Percentiles rank a stretch among this genome's conserved stretches.
These are phyloP conservation scores for Phthorimaea operculella DNA, from an alignment of 1,140 invertebrate species.

Conservation along the genomic window DNA sequence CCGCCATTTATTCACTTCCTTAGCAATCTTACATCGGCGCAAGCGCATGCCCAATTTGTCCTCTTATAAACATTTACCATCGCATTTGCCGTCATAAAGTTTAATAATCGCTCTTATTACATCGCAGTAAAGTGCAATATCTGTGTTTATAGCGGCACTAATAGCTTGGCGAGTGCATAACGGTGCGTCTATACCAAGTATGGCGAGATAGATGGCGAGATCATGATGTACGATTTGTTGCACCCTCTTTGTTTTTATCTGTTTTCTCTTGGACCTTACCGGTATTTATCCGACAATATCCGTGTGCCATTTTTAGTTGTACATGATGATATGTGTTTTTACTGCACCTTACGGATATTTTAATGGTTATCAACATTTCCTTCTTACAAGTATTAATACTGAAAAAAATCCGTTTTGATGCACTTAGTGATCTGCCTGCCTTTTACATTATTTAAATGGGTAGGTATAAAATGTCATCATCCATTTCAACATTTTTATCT, in stretches of 20 bases:
- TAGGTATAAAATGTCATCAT: too few species aligned
- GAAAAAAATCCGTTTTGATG: too few species aligned
- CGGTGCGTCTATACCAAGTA: conserved; percentile 25
- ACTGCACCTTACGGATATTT: neutral
- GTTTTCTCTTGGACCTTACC: neutral
- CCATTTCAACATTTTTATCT: too few species aligned
- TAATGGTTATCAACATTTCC: neutral
- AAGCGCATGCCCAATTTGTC: conserved; percentile 34
- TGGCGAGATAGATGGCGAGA: conserved; percentile 35
- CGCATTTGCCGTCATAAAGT: neutral
- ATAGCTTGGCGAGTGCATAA: conserved; percentile 32
- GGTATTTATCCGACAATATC: too few species aligned
- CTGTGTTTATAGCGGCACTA: conserved; percentile 13
- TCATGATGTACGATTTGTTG: conserved; percentile 47
- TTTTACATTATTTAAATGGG: too few species aligned
- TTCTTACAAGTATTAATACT: too few species aligned
- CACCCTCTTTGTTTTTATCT: conserved; percentile 25
- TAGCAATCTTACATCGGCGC: conserved; percentile 5
- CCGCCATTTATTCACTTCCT: conserved; percentile 1
- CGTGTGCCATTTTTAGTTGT: conserved; percentile 2
- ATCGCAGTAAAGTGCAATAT: conserved; percentile 19
- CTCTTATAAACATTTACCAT: conserved; percentile 14
- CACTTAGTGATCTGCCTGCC: too few species aligned
- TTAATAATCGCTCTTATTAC: conserved; percentile 8
- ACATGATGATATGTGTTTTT: neutral